These are phyloP conservation scores for Villa cingulata DNA, from an alignment of 2,888 invertebrate species.

Conservation along the genomic window DNA sequence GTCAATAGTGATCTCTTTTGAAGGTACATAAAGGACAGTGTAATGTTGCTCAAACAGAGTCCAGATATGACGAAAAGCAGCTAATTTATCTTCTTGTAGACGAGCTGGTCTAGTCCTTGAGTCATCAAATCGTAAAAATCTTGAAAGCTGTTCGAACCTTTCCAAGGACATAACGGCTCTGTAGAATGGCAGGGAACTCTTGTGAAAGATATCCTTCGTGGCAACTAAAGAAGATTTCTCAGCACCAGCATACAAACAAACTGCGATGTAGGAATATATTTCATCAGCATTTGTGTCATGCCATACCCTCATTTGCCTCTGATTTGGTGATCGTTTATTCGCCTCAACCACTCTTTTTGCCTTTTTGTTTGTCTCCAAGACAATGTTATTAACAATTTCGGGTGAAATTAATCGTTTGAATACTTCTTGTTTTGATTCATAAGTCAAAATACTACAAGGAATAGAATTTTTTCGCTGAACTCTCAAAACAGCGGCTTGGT, in stretches of 20 bases:
- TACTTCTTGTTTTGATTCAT: constrained; percentile 4
- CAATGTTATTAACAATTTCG: constrained; percentile 8
- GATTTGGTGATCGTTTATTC: neutral
- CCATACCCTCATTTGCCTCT: constrained; percentile 1
- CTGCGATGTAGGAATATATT: constrained; percentile 6
- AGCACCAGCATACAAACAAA: constrained; percentile 4
- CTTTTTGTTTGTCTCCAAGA: constrained; percentile 2
- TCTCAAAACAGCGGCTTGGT: neutral
- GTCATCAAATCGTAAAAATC: constrained; percentile 9
- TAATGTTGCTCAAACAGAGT: constrained; percentile 5
- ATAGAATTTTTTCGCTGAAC: neutral
- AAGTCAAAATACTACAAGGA: neutral
- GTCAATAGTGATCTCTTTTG: constrained; percentile 15
- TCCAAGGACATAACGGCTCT: constrained; percentile 8
- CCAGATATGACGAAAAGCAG: too few species aligned
- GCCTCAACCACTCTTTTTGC: neutral
- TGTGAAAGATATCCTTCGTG: constrained; percentile 2
- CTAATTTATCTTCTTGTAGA: constrained; percentile 8
- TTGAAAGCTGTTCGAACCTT: constrained; percentile 7
- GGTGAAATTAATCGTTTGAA: constrained; percentile 6
- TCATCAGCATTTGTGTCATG: constrained; percentile 2
- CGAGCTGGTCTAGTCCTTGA: constrained; percentile 8
- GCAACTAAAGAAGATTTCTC: too few species aligned
- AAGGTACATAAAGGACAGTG: constrained; percentile 8
- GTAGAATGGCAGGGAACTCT: constrained; percentile 6